Conservation (phyloP, 2,113 vertebrate species). For the Setophaga petechia region DNA sequence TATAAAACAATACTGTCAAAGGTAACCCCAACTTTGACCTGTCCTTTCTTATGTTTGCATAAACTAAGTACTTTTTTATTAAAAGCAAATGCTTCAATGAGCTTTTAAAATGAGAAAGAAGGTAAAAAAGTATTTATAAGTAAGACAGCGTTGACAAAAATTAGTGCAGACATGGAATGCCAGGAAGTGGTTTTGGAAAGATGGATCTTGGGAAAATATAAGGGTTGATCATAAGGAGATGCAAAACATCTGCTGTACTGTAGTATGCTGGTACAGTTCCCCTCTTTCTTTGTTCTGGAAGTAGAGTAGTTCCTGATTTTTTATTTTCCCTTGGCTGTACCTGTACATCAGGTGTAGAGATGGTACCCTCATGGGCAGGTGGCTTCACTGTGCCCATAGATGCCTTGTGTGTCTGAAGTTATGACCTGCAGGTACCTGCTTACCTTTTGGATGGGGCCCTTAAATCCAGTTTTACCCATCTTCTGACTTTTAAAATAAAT, state of each 20-base stretch:
- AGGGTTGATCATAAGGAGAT: neutral
- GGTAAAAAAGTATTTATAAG: neutral
- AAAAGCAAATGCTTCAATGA: neutral
- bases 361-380: neutral
- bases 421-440: neutral
- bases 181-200: neutral
- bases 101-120: neutral
- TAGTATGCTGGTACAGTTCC: neutral
- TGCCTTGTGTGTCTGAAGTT: neutral
- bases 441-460: neutral
- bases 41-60: slow-evolving; percentile 15
- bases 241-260: neutral
- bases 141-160: neutral
- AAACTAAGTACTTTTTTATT: slow-evolving; percentile 21
- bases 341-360: neutral
- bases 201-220: neutral
- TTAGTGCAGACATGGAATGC: neutral
- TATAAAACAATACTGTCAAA: neutral
- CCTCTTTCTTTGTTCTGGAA: neutral
- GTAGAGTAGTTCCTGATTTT: neutral
- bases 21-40: neutral
- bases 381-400: neutral
- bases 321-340: neutral
- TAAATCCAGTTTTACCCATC: neutral
- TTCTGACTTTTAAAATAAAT: neutral